Percentiles rank a stretch among this genome's conserved stretches.
Conservation (phyloP, 2,113 vertebrate species). For the Salvelinus sp. region DNA sequence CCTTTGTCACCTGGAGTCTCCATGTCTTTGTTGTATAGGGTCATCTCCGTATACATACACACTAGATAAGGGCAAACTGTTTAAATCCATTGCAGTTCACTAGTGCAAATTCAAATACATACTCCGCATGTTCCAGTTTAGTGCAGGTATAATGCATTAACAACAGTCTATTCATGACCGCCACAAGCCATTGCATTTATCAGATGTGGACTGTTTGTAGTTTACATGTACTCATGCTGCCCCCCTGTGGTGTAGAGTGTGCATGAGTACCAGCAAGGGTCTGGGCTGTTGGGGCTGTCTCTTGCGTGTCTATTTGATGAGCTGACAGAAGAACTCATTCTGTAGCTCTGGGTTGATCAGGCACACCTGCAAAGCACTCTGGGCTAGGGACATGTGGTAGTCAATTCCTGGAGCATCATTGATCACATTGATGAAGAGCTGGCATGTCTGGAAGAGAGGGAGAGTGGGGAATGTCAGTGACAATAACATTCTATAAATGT, state of each 20-base stretch:
- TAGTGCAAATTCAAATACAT: background rate
- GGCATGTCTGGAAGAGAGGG: conserved; percentile 83
- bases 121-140: background rate
- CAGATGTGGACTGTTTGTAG: background rate
- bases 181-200: background rate
- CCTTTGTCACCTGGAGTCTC: too few relatives aligned
- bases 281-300: conserved; percentile 84
- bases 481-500: too few relatives aligned
- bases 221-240: conserved; percentile 25
- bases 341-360: conserved; percentile 93
- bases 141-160: background rate
- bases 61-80: background rate
- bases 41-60: background rate
- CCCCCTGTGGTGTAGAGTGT: conserved; percentile 46
- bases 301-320: conserved; percentile 92
- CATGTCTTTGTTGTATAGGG: background rate
- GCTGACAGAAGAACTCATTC: conserved; percentile 96
- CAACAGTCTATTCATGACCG: background rate
- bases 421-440: conserved; percentile 96
- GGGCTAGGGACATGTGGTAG: conserved; percentile 95
- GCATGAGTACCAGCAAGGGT: conserved; percentile 83
- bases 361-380: conserved; percentile 94
- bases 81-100: background rate
- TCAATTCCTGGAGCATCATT: conserved; percentile 96
- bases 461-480: background rate